Conservation (phyloP, 2,888 invertebrate genomes). For the Agrochola lychnidis region DNA sequence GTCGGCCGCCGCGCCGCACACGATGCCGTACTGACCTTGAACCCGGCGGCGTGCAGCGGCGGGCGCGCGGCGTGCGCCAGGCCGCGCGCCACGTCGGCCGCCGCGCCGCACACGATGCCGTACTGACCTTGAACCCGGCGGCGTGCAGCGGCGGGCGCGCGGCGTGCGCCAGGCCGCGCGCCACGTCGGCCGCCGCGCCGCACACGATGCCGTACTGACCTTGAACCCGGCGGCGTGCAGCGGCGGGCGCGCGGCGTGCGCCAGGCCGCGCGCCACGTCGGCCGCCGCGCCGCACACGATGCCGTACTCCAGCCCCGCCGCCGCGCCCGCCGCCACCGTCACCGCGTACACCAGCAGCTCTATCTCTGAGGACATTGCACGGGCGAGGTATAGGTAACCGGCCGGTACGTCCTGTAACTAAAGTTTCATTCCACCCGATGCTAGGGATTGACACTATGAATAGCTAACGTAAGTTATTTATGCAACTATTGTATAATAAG, state of each 20-base stretch:
- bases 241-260: constrained; percentile 93
- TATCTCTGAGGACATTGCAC: constrained; percentile 69
- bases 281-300: constrained; percentile 94
- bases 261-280: constrained; percentile 93
- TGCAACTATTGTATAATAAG: too few species aligned
- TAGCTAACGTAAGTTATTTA: too few species aligned
- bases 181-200: constrained; percentile 93
- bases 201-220: constrained; percentile 94
- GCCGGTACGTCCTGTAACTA: too few species aligned
- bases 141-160: constrained; percentile 90
- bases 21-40: constrained; percentile 97
- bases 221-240: constrained; percentile 68
- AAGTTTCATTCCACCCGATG: not conserved
- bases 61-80: constrained; percentile 94
- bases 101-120: constrained; percentile 95
- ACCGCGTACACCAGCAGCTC: constrained; percentile 87
- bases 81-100: constrained; percentile 93
- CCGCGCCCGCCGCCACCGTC: constrained; percentile 94
- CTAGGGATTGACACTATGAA: not conserved
- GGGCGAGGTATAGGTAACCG: not conserved
- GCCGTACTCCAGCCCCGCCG: constrained; percentile 95
- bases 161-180: constrained; percentile 93
- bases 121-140: constrained; percentile 91
- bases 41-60: constrained; percentile 13
- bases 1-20: constrained; percentile 94